Evolutionary conservation across 2,888 invertebrate genomes (phyloP).

Genomic region (Aricia artaxerxes): DNA sequence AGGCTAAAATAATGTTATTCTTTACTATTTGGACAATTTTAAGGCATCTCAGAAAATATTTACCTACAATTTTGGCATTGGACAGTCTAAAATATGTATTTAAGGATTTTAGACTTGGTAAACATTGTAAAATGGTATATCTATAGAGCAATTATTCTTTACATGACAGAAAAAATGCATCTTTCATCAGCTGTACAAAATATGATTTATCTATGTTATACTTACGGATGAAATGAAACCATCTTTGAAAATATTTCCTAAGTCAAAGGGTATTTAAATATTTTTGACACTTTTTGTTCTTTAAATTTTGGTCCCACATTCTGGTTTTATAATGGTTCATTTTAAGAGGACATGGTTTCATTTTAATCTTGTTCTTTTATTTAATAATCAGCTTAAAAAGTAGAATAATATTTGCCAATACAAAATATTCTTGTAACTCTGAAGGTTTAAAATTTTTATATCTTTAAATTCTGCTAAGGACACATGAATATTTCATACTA

Average conservation of each 20-base stretch:
- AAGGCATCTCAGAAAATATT: constrained; percentile 3
- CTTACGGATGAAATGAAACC: background rate
- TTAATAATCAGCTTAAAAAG: background rate
- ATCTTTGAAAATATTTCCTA: background rate
- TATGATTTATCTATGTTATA: background rate
- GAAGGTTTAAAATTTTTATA: background rate
- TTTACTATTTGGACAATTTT: constrained; percentile 20
- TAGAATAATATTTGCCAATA: background rate
- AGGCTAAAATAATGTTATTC: background rate
- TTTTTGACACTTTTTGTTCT: background rate
- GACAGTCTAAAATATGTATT: background rate
- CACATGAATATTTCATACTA: background rate
- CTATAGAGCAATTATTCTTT: background rate
- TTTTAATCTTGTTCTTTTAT: background rate
- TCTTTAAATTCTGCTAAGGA: background rate
- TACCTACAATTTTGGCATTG: background rate
- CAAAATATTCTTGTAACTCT: background rate
- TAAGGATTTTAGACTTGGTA: background rate
- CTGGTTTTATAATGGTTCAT: background rate
- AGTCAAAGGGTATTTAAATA: background rate
- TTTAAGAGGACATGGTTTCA: background rate
- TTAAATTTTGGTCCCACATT: constrained; percentile 1
- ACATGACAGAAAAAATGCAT: background rate
- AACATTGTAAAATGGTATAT: background rate
- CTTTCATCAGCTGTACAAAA: background rate